These are phyloP conservation scores for Meloidogyne exigua DNA, from an alignment of 1,140 invertebrate species.

Conservation along the genomic window DNA sequence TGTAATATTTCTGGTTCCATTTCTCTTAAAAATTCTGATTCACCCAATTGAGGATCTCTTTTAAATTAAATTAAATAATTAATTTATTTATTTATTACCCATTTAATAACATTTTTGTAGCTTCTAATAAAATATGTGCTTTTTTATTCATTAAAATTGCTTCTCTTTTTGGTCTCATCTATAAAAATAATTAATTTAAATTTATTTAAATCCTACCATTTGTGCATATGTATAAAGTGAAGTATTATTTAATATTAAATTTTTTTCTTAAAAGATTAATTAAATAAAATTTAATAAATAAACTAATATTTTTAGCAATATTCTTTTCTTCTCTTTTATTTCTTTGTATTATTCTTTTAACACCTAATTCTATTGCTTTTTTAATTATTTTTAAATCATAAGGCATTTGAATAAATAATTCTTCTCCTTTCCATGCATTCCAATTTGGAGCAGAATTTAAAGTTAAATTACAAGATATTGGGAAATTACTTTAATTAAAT, in stretches of 20 bases:
- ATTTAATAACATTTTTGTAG: conserved; percentile 53
- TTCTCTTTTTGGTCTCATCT: conserved; percentile 60
- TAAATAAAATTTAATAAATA: background rate
- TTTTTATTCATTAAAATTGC: conserved; percentile 48
- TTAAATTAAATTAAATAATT: too few species aligned
- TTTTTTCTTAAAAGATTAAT: conserved; percentile 38
- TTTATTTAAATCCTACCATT: conserved; percentile 30
- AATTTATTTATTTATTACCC: conserved; percentile 28
- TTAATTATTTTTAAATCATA: conserved; percentile 44
- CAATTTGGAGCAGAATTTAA: conserved; percentile 31
- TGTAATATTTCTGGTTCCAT: conserved; percentile 56
- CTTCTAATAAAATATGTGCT: conserved; percentile 55
- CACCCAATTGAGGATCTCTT: too few species aligned
- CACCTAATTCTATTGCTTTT: conserved; percentile 40
- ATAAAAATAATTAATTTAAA: background rate
- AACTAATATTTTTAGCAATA: conserved; percentile 20
- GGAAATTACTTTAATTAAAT: conserved; percentile 43
- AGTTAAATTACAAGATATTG: conserved; percentile 45
- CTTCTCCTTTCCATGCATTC: conserved; percentile 42
- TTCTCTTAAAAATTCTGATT: background rate
- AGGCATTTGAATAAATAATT: conserved; percentile 46
- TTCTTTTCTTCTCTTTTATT: conserved; percentile 42
- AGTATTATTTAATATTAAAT: conserved; percentile 43
- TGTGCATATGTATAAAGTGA: conserved; percentile 58
- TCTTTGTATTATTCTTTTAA: conserved; percentile 29